Evolutionary conservation across 2,888 invertebrate genomes (phyloP), one percentile per base, ranked within the genome.

Genomic region (Brenthis hecate): DNA sequence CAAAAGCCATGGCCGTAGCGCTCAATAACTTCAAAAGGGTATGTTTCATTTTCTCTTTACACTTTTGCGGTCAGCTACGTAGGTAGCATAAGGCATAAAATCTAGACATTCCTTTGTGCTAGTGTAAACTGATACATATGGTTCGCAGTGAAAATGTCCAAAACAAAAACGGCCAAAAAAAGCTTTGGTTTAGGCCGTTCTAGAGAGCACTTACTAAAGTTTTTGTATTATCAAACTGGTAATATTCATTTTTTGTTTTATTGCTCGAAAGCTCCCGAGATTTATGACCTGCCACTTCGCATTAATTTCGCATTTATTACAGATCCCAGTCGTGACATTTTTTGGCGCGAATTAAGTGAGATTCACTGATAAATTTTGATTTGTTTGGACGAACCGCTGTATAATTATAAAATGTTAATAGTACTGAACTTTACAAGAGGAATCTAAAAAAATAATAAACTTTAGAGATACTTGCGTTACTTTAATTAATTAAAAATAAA

Each of bases 301-400:
- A 92, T 92, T 90, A 89, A 91, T 91, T 87, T 87, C 86, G 80
- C 87, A 90, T 91, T 89, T 85, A 89, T 91, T 87, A 89, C 85
- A 54, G 85, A 85, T 83, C 84, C 80, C 76, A 83, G 79, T 63
- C 64, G 61, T 65, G 62, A 66, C 68, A 63, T 70, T 67, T 69
- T 69, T 71, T 64, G 62, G 62, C 19, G 53, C 50, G 55, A 68
- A 70, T 70, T 69, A 68, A 67, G 48, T 66, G 63, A 47, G 56
- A 67, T 65, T 56, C 43, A 6, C 64, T 66, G 66, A 68, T 70
- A 60, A 60, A 60, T 60, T 60, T 60, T 60, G 60, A 60, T 60
- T 60, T 60, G 60, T 60, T 60, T 50, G 28, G 60, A 60, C 50
- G 28, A 48, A n/a, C 28, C n/a, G 60, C n/a, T 28, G 8, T 28